Percentiles rank a stretch among this genome's conserved stretches.
phyloP scores from a whole-genome alignment of 2,797 vertebrate species.

The Microctenopoma lineatum region DNA sequence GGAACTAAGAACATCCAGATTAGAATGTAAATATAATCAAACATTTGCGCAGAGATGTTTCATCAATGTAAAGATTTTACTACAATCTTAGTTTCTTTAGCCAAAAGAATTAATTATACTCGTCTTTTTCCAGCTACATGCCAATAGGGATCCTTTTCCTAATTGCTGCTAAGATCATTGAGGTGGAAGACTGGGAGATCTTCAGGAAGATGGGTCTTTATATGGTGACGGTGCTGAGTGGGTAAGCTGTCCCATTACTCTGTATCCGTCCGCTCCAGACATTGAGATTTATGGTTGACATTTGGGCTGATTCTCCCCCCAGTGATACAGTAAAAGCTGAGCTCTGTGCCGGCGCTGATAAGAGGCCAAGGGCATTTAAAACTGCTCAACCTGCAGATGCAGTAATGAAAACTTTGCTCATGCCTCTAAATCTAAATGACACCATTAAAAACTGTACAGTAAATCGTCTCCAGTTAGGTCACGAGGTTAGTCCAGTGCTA shows the following conservation, averaged over 20 bases:
- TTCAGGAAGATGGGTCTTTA: constrained; percentile 97
- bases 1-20: too few relatives aligned
- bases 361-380: constrained; percentile 82
- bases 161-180: constrained; percentile 97
- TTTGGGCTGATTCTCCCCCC: constrained; percentile 59
- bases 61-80: too few relatives aligned
- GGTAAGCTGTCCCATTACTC: constrained; percentile 84
- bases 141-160: constrained; percentile 96
- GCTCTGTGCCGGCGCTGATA: constrained; percentile 76
- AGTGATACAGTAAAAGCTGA: constrained; percentile 65
- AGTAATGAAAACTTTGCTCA: constrained; percentile 72
- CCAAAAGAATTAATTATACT: neutral
- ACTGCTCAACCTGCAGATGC: constrained; percentile 80
- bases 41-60: too few relatives aligned
- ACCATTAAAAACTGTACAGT: constrained; percentile 56
- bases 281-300: constrained; percentile 74
- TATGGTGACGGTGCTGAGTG: constrained; percentile 97
- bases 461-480: constrained; percentile 55
- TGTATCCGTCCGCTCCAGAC: constrained; percentile 50
- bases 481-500: constrained; percentile 35
- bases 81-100: neutral
- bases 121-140: constrained; percentile 90
- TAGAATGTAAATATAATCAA: too few relatives aligned
- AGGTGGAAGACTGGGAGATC: constrained; percentile 99
- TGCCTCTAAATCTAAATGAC: constrained; percentile 73